Percentiles rank a stretch among this genome's conserved stretches.
phyloP scores from a whole-genome alignment of 2,888 invertebrate genomes.

The Drosophila neutralis region DNA sequence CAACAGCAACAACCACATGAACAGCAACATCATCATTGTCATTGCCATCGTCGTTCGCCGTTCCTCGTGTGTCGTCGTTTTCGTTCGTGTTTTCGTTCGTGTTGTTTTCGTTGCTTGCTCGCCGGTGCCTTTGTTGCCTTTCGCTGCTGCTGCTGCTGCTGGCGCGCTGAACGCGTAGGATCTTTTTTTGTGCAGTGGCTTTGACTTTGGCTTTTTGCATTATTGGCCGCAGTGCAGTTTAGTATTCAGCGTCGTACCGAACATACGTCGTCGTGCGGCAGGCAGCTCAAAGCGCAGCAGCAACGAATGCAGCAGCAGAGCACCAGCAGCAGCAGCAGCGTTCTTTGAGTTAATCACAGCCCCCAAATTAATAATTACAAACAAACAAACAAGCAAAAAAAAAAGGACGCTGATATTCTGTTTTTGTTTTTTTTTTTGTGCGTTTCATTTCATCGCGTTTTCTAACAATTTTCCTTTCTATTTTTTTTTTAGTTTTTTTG shows the following conservation, averaged over 20 bases:
- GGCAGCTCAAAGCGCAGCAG: slow-evolving; percentile 44
- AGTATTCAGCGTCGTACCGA: slow-evolving; percentile 74
- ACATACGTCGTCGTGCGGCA: slow-evolving; percentile 73
- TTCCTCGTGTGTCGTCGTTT: slow-evolving; percentile 21
- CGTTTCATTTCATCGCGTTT: slow-evolving; percentile 1
- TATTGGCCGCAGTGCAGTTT: slow-evolving; percentile 63
- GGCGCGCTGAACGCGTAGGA: slow-evolving; percentile 36
- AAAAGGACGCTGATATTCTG: slow-evolving; percentile 2
- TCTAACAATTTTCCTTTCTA: not conserved
- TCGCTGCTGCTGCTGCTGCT: slow-evolving; percentile 13
- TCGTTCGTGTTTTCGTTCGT: slow-evolving; percentile 35
- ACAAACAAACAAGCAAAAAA: not conserved
- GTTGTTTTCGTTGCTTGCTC: slow-evolving; percentile 29
- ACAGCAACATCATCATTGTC: slow-evolving; percentile 10
- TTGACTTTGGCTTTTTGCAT: slow-evolving; percentile 22
- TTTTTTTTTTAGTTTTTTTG: not conserved
- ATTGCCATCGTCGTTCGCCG: slow-evolving; percentile 30
- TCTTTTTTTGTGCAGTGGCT: slow-evolving; percentile 17
- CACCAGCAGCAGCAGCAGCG: slow-evolving; percentile 6
- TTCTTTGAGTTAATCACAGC: slow-evolving; percentile 6
- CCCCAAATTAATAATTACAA: slow-evolving; percentile 5
- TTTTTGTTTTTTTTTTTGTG: slow-evolving; percentile 6
- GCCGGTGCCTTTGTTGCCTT: slow-evolving; percentile 41
- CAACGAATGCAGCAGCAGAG: slow-evolving; percentile 4
- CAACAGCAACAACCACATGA: slow-evolving; percentile 32